Evolutionary conservation across 2,888 invertebrate genomes (phyloP).

Genomic region (Gastrophysa polygoni): DNA sequence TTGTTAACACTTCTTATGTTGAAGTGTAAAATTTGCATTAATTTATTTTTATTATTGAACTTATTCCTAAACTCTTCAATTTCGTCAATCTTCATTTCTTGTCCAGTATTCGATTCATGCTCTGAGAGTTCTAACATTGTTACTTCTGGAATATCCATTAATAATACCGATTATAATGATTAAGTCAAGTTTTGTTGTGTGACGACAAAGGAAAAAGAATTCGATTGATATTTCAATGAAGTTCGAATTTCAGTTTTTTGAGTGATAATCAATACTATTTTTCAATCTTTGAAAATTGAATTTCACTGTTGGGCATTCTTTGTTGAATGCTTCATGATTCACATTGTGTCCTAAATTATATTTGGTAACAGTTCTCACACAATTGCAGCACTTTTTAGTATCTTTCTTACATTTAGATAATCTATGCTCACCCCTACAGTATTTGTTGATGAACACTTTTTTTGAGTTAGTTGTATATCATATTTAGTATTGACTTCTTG

Average conservation of each 20-base stretch:
- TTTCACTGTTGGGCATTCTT: conserved; percentile 8
- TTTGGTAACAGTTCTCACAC: background rate
- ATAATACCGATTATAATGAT: background rate
- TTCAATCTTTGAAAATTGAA: background rate
- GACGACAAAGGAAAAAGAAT: too few species aligned
- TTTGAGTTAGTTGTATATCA: conserved; percentile 12
- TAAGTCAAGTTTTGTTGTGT: background rate
- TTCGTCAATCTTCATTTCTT: background rate
- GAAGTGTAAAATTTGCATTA: background rate
- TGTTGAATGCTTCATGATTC: conserved; percentile 5
- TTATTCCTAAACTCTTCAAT: background rate
- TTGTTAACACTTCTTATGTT: background rate
- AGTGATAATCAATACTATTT: background rate
- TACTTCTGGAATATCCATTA: background rate
- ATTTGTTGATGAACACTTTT: conserved; percentile 15
- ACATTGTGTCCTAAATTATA: background rate
- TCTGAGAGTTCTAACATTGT: background rate
- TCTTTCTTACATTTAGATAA: background rate
- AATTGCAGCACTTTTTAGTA: conserved; percentile 10
- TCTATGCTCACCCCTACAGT: conserved; percentile 6
- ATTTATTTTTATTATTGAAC: background rate
- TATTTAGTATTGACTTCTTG: conserved; percentile 4
- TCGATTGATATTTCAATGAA: too few species aligned
- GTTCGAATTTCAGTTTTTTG: background rate
- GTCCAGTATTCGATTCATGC: background rate